Percentiles rank a stretch among this genome's conserved stretches.
Conservation (phyloP, 37 sponge, comb jelly and placozoan genomes). For the Cladorhizidae sp. region DNA sequence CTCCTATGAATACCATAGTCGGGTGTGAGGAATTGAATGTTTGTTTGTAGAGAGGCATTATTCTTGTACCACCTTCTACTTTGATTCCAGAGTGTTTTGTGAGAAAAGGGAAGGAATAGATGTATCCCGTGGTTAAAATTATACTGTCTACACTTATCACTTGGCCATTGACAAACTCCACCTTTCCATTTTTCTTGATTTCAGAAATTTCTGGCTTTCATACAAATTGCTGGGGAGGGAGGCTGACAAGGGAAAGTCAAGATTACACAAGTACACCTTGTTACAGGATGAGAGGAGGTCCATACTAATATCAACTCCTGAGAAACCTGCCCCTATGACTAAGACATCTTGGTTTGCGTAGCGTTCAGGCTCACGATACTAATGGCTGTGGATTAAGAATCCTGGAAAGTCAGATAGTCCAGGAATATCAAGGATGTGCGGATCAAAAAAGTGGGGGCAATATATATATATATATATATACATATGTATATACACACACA, state of each 20-base stretch:
- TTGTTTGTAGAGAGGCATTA: too few species aligned
- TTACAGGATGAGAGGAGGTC: conserved; percentile 46
- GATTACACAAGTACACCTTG: conserved; percentile 36
- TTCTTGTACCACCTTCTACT: conserved; percentile 25
- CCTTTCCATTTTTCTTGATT: conserved; percentile 25
- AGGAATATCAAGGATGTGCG: too few species aligned
- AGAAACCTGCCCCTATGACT: conserved; percentile 65
- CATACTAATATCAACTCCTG: conserved; percentile 67
- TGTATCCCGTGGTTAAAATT: conserved; percentile 75
- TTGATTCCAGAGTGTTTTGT: conserved; percentile 43
- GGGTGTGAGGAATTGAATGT: conserved; percentile 84
- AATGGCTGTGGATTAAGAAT: conserved; percentile 62
- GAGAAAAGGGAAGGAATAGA: conserved; percentile 78
- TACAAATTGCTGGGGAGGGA: conserved; percentile 48
- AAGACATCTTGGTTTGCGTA: conserved; percentile 56
- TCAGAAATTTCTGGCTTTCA: conserved; percentile 24
- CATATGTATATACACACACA: too few species aligned
- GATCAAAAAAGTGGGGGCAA: too few species aligned
- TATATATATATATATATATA: too few species aligned
- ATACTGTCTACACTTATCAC: conserved; percentile 37
- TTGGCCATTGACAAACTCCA: conserved; percentile 31
- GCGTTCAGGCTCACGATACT: conserved; percentile 50
- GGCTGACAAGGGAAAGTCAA: neutral
- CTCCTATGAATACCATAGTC: conserved; percentile 68
- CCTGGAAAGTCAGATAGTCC: conserved; percentile 54